These are phyloP conservation scores for Megaceryle maxima DNA, from an alignment of 2,113 vertebrate species.

Conservation along the genomic window DNA sequence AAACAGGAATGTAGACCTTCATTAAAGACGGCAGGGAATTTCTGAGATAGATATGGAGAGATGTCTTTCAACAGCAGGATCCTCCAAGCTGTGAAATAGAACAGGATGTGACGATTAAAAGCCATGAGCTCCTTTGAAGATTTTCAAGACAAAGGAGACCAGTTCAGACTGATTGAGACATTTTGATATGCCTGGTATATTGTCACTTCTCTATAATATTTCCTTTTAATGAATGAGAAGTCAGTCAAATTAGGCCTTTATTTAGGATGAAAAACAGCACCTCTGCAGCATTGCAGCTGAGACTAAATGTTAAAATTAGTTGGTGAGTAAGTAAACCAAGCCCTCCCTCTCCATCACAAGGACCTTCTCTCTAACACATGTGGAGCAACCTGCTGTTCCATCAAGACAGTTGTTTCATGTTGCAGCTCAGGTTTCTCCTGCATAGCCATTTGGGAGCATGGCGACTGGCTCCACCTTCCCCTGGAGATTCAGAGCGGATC, in stretches of 20 bases:
- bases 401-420: not conserved
- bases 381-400: not conserved
- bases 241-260: not conserved
- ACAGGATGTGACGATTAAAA: not conserved
- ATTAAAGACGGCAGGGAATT: not conserved
- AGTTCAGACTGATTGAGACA: not conserved
- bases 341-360: not conserved
- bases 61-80: not conserved
- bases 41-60: not conserved
- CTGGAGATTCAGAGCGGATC: not conserved
- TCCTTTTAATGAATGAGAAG: not conserved
- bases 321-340: not conserved
- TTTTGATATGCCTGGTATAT: not conserved
- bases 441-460: accelerated
- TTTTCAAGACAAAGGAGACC: not conserved
- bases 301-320: not conserved
- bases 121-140: not conserved
- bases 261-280: not conserved
- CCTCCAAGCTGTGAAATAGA: not conserved
- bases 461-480: accelerated
- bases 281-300: not conserved
- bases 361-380: accelerated
- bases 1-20: not conserved
- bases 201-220: not conserved
- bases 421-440: not conserved